Evolutionary conservation across 2,888 invertebrate species (phyloP), one percentile per base, ranked within the genome.

Genomic region (Caenorhabditis japonica): DNA sequence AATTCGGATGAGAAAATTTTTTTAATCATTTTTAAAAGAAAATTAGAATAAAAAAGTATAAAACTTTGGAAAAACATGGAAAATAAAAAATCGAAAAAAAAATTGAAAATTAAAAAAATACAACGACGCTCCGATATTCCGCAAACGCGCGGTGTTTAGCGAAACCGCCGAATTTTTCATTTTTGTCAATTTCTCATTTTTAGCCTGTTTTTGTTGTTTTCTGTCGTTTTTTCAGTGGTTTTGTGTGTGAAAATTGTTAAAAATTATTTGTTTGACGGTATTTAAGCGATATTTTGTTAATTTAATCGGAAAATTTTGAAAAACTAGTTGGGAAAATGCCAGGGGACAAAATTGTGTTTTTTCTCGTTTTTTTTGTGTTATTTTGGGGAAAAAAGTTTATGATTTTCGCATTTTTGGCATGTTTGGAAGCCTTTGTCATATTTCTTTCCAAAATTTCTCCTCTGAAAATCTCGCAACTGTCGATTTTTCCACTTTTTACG

Each of bases 101-200:
- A 2, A 30, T 39, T 5, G 12, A 33, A 13, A 43, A 19, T n/a
- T n/a, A n/a, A 8, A 8, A 13, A 4, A 4, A 39, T 39, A 4
- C 56, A 58, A 55, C 55, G 55, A 55, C 43, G 30, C 55, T 55
- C 55, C 55, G 33, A 15, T 25, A 58, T 38, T 30, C 30, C 64
- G 56, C 33, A 0, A n/a, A 7, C 23, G 64, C 49, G 23, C 47
- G 33, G n/a, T 64, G 64, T 64, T 64, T 64, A 64, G 39, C 47
- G 4, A 23, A 10, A 61, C 61, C 47, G 61, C 47, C 61, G 61
- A 44, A 36, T 21, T 38, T 19, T 39, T 13, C 43, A 33, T 12
- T 30, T 43, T 53, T 30, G n/a, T n/a, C n/a, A n/a, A n/a, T n/a
- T 15, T 15, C 10, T 12, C 5, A 25, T 53, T 62, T 36, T 12